A percentile compares a stretch with the other conserved stretches of the same genome.
Conservation (phyloP, 2,797 vertebrate species). For the Poliocrania exsul region DNA sequence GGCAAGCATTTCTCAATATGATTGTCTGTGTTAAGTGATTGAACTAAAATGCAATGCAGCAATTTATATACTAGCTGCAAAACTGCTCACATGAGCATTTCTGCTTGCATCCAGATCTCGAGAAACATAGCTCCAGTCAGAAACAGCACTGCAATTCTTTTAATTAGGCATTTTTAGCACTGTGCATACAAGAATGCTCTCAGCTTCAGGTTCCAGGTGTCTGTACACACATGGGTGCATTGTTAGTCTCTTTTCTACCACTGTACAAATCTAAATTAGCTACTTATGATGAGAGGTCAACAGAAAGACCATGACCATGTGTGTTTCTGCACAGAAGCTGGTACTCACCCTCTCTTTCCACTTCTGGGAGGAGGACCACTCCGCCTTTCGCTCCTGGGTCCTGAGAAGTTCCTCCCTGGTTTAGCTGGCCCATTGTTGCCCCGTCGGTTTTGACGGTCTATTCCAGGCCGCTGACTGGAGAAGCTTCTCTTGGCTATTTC, state of each 20-base stretch:
- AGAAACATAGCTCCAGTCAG: background rate
- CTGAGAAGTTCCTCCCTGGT: slow-evolving; percentile 88
- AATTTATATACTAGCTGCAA: background rate
- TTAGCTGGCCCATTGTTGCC: slow-evolving; percentile 89
- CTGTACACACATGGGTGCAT: background rate
- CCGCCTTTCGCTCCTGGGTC: slow-evolving; percentile 90
- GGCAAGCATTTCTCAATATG: background rate
- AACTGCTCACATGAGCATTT: background rate
- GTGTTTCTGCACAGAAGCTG: background rate
- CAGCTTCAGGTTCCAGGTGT: background rate
- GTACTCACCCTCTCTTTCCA: slow-evolving; percentile 92
- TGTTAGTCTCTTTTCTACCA: background rate
- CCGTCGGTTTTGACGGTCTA: slow-evolving; percentile 91
- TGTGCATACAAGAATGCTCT: background rate
- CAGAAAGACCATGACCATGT: background rate
- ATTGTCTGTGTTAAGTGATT: fast-evolving
- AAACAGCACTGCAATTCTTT: background rate
- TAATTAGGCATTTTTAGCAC: background rate
- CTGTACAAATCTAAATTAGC: background rate
- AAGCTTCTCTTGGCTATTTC: slow-evolving; percentile 95
- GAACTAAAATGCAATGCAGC: background rate
- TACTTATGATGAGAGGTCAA: background rate
- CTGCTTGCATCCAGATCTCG: background rate
- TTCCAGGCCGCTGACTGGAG: slow-evolving; percentile 91
- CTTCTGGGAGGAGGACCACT: slow-evolving; percentile 86